A percentile compares a stretch with the other conserved stretches of the same genome.
phyloP scores from a whole-genome alignment of 2,797 vertebrate genomes.

The Rhynchotus rufescens region DNA sequence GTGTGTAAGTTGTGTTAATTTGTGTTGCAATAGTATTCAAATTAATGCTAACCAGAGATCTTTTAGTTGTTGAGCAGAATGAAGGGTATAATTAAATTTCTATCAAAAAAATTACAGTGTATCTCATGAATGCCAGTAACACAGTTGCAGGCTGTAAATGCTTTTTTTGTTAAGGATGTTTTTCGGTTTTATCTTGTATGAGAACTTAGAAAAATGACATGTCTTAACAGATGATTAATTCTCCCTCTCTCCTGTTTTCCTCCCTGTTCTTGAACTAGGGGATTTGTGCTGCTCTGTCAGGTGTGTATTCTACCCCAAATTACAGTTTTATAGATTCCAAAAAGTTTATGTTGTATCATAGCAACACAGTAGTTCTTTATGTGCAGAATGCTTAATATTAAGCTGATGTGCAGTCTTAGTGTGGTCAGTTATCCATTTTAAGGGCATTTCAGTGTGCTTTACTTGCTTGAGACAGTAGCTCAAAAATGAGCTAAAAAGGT shows the following conservation, averaged over 20 bases:
- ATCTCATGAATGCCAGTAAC: conserved; percentile 2
- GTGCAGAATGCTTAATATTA: background rate
- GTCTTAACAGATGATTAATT: background rate
- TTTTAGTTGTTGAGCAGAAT: background rate
- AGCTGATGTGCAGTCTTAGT: background rate
- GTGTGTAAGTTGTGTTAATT: conserved; percentile 39
- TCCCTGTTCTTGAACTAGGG: background rate
- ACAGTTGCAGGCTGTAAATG: background rate
- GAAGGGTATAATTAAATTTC: conserved; percentile 60
- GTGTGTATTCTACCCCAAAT: background rate
- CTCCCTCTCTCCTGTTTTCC: background rate
- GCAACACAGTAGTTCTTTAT: background rate
- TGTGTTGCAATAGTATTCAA: conserved; percentile 38
- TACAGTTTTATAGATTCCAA: background rate
- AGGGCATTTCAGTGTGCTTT: background rate
- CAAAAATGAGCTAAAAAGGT: background rate
- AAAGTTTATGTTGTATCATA: background rate
- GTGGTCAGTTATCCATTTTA: background rate
- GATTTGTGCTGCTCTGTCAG: background rate
- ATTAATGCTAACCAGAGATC: conserved; percentile 29
- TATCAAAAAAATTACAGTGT: background rate
- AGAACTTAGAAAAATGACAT: background rate
- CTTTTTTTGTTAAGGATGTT: background rate
- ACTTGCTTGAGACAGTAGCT: background rate
- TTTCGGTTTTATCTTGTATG: background rate